These are phyloP conservation scores for Vollenhovia emeryi DNA, from an alignment of 1,140 invertebrate genomes.

Conservation along the genomic window DNA sequence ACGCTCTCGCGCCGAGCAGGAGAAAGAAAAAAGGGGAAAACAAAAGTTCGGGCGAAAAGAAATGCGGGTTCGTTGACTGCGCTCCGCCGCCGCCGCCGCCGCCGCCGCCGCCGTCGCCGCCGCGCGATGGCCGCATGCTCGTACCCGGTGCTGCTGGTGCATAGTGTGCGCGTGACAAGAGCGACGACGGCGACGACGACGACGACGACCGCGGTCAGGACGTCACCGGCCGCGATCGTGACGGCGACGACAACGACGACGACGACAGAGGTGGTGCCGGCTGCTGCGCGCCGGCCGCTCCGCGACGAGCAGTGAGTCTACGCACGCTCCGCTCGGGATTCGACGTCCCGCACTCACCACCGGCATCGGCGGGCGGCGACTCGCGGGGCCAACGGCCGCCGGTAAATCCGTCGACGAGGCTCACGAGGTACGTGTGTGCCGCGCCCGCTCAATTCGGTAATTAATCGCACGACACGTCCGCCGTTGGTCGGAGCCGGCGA, in stretches of 20 bases:
- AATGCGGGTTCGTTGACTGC: conserved; percentile 75
- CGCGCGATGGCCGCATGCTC: conserved; percentile 74
- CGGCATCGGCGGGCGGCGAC: background rate
- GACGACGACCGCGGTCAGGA: conserved; percentile 26
- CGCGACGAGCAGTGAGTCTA: conserved; percentile 24
- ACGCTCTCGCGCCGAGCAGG: conserved; percentile 29
- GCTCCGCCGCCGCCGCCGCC: conserved; percentile 68
- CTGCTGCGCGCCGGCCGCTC: conserved; percentile 27
- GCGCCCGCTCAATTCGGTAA: conserved; percentile 11
- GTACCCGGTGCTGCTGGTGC: conserved; percentile 61
- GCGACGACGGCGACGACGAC: conserved; percentile 56
- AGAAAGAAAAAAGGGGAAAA: conserved; percentile 60
- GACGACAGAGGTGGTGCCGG: conserved; percentile 28
- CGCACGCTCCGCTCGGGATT: conserved; percentile 13
- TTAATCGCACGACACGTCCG: background rate
- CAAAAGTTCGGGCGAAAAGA: conserved; percentile 68
- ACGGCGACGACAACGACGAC: conserved; percentile 8
- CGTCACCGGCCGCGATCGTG: background rate
- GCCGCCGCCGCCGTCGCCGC: conserved; percentile 66
- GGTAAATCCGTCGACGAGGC: conserved; percentile 48
- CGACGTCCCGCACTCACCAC: conserved; percentile 20
- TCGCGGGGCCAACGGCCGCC: conserved; percentile 46
- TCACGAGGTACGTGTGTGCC: conserved; percentile 32
- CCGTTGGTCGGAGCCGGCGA: background rate
- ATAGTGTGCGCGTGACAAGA: conserved; percentile 64